Percentiles rank a stretch among this genome's conserved stretches.
phyloP scores from a whole-genome alignment of 2,797 vertebrate genomes.

The Buphagus erythrorhynchus region DNA sequence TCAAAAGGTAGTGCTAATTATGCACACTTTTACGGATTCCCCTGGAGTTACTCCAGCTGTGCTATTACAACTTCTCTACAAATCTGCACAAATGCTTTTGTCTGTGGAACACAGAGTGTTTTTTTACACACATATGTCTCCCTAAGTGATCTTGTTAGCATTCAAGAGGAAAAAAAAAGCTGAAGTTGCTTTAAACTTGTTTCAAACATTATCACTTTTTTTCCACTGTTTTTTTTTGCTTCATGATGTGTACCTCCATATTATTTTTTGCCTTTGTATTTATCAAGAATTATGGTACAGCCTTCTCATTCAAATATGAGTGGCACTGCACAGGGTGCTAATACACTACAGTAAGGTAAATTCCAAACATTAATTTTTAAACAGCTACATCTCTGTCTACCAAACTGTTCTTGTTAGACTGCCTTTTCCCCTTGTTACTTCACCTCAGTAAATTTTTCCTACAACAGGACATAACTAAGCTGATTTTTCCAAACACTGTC shows the following conservation, averaged over 20 bases:
- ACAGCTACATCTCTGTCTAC: neutral
- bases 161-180: neutral
- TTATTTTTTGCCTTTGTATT: neutral
- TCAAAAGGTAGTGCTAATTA: constrained; percentile 9
- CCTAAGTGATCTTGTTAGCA: neutral
- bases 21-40: neutral
- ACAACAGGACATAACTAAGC: neutral
- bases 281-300: neutral
- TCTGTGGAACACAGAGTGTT: neutral
- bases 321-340: neutral
- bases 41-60: constrained; percentile 33
- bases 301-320: neutral
- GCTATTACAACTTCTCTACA: neutral
- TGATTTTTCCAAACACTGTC: neutral
- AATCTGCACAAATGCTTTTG: constrained; percentile 1
- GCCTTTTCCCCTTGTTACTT: neutral
- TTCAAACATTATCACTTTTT: neutral
- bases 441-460: neutral
- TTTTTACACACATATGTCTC: neutral
- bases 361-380: neutral
- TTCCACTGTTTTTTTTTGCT: neutral
- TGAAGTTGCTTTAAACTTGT: neutral
- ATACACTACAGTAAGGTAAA: neutral
- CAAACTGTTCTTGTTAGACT: neutral
- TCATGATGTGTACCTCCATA: neutral